Evolutionary conservation across 2,113 vertebrate genomes (phyloP), one percentile per base, ranked within the genome.

Genomic region (Corythornis madagascariensis): DNA sequence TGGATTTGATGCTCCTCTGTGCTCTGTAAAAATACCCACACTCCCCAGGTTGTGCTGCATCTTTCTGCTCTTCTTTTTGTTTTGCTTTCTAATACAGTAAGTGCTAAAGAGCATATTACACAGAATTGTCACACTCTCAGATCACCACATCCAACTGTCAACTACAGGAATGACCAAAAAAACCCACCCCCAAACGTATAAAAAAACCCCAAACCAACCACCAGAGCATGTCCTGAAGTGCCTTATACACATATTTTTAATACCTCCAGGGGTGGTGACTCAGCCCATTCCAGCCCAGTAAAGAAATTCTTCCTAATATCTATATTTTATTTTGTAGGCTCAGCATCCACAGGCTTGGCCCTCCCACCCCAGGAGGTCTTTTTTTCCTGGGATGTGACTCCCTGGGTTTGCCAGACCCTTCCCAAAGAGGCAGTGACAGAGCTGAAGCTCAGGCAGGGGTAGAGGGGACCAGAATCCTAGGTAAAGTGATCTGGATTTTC

Each of bases 331-430:
- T 38, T 38, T 38, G 38, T 38, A 38, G 6, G 8, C 22, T 56
- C 26, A 60, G 11, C 13, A 3, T 48, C 3, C 17, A 4, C 8
- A 38, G 6, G 8, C 22, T 61, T 20, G 75, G 11, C 3, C 5
- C 2, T 15, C 7, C 3, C 25, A 31, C 17, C 7, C 3, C 21
- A 35, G 13, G 7, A 1, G 1, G 17, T 61, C 33, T 55, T 50
- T 2, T 22, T 22, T 21, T 67, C 14, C 17, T 63, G 20, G 13
- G 10, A n/a, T 59, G n/a, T 0, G 6, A 11, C 6, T 5, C 28
- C 11, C 8, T 25, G 8, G 4, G 4, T 64, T 90, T 53, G 8
- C 15, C 10, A 43, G 25, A 70, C 33, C 12, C 29, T 83, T 74
- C 20, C 17, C 20, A 35, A 0, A 0, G 25, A 64, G 25, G 29